Evolutionary conservation across 1,140 invertebrate genomes (phyloP).

Genomic region (Prorops nasuta): DNA sequence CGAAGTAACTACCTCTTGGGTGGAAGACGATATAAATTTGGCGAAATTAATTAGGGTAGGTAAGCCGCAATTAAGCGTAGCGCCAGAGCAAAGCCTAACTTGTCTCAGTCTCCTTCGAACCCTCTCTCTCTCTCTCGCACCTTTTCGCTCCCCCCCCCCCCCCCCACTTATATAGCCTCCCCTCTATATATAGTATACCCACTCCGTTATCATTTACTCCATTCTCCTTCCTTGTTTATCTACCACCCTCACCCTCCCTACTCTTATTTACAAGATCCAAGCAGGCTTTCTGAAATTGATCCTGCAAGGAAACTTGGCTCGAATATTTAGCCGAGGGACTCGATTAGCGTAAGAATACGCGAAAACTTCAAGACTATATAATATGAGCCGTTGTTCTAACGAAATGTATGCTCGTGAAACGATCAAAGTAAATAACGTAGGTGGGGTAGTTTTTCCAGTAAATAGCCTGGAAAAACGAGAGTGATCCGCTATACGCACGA

Average conservation of each 20-base stretch:
- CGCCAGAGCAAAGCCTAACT: slow-evolving; percentile 28
- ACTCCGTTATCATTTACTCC: background rate
- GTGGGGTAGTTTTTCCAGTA: no score
- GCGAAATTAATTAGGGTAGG: slow-evolving; percentile 44
- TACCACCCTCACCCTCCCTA: background rate
- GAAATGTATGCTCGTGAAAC: background rate
- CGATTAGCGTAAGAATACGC: no score
- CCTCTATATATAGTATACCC: no score
- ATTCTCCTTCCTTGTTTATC: background rate
- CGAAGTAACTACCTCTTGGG: no score
- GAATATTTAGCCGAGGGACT: no score
- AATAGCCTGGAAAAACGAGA: no score
- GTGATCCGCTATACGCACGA: no score
- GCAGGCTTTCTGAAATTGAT: background rate
- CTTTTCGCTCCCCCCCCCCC: background rate
- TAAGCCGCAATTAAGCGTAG: slow-evolving; percentile 42
- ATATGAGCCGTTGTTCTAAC: background rate
- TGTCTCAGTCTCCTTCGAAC: slow-evolving; percentile 14
- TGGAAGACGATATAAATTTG: slow-evolving; percentile 37
- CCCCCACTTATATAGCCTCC: background rate
- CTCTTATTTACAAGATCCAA: background rate
- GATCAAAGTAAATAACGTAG: background rate
- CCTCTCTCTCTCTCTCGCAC: slow-evolving; percentile 1
- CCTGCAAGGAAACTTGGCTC: no score
- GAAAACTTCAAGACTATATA: no score